These are phyloP conservation scores for Meriones psammophilus DNA, from an alignment of 2,797 vertebrate species.

Conservation along the genomic window DNA sequence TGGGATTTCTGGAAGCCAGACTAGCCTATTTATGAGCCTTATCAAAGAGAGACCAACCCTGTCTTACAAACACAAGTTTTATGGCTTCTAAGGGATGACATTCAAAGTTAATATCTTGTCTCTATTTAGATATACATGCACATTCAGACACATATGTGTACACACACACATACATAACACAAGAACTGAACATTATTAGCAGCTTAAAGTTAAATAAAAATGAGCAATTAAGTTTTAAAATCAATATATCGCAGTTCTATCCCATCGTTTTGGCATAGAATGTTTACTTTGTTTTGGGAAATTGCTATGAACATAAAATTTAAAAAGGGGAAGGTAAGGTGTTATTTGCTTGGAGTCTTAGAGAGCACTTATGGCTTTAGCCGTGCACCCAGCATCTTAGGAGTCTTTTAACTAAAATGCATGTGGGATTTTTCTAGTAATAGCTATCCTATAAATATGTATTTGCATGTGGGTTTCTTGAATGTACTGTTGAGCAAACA, in stretches of 20 bases:
- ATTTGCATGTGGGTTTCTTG: neutral
- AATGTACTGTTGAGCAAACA: conserved; percentile 7
- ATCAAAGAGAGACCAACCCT: neutral
- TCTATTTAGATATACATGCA: neutral
- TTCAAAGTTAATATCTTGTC: neutral
- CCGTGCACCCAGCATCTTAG: neutral
- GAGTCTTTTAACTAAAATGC: neutral
- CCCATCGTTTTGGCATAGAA: neutral
- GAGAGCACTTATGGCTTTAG: neutral
- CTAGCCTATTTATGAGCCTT: neutral
- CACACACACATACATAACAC: neutral
- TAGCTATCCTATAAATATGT: neutral
- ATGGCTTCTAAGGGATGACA: neutral
- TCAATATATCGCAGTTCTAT: neutral
- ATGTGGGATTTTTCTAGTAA: neutral
- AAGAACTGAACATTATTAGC: neutral
- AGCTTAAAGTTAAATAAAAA: neutral
- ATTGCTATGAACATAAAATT: neutral
- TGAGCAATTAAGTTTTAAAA: neutral
- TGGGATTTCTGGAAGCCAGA: neutral
- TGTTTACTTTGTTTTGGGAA: neutral
- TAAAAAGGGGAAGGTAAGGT: neutral
- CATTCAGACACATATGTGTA: neutral
- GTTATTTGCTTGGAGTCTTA: neutral
- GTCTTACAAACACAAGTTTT: neutral